phyloP scores from a whole-genome alignment of 2,888 invertebrate species.

The Drosophila percnosoma region DNA sequence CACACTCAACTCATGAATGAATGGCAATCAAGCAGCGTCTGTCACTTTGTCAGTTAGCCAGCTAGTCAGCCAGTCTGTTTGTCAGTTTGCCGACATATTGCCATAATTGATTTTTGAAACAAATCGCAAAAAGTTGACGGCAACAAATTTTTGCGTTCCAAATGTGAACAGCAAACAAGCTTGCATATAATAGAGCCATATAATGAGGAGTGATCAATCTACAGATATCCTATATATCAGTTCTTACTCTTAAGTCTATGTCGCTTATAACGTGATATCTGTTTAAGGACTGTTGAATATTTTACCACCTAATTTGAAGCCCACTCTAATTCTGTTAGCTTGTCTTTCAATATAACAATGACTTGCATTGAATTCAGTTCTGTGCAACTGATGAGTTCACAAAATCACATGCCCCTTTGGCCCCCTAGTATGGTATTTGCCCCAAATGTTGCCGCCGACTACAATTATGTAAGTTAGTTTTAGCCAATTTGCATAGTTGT shows the following conservation, averaged over 20 bases:
- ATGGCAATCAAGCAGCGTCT: slow-evolving; percentile 56
- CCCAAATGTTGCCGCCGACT: slow-evolving; percentile 40
- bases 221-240: neutral
- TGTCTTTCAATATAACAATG: neutral
- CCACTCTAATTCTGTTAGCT: neutral
- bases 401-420: slow-evolving; percentile 9
- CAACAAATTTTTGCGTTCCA: slow-evolving; percentile 70
- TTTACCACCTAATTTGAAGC: neutral
- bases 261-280: neutral
- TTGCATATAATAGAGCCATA: neutral
- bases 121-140: slow-evolving; percentile 66
- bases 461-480: slow-evolving; percentile 58
- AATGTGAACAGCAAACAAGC: slow-evolving; percentile 44
- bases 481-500: slow-evolving; percentile 75
- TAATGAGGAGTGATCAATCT: neutral
- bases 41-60: slow-evolving; percentile 17
- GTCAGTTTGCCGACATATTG: slow-evolving; percentile 39
- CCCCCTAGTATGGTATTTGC: slow-evolving; percentile 9
- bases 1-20: slow-evolving; percentile 68
- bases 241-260: neutral
- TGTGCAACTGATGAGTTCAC: neutral
- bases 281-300: neutral
- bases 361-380: neutral
- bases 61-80: slow-evolving; percentile 6
- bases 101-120: slow-evolving; percentile 77